Percentiles rank a stretch among this genome's conserved stretches.
Evolutionary conservation across 2,113 vertebrate genomes (phyloP).

Genomic region (Mohoua ochrocephala): DNA sequence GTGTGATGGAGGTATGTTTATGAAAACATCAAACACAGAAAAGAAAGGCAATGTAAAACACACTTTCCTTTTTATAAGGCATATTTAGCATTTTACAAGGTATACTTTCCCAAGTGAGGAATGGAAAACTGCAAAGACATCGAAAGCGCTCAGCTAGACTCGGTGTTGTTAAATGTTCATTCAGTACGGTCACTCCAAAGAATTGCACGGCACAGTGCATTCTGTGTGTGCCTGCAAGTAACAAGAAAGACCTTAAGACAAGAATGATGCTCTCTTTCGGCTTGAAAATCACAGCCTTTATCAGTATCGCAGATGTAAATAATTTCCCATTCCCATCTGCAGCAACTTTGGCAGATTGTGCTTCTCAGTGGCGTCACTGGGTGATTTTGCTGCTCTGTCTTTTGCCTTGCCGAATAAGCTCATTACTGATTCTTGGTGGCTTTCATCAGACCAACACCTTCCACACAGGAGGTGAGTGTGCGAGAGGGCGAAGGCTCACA

Average conservation of each 20-base stretch:
- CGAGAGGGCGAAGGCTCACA: background rate
- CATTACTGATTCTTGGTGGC: background rate
- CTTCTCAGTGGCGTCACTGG: rapidly evolving
- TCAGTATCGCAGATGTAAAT: background rate
- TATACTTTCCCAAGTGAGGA: constrained; percentile 17
- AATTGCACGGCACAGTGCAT: background rate
- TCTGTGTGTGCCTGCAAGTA: background rate
- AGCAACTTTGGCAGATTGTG: background rate
- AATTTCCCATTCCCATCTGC: background rate
- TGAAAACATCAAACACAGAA: constrained; percentile 45
- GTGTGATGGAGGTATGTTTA: constrained; percentile 24
- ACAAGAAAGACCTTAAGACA: background rate
- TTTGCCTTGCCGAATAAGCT: background rate
- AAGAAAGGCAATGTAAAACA: constrained; percentile 32
- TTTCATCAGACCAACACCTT: background rate
- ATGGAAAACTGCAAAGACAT: background rate
- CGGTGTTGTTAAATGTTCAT: background rate
- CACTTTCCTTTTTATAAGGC: constrained; percentile 17
- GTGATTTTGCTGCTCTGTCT: background rate
- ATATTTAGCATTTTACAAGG: constrained; percentile 27
- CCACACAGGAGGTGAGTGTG: background rate
- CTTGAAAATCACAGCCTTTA: background rate
- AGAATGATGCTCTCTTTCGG: background rate
- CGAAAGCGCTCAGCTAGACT: background rate
- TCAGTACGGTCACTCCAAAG: background rate